A percentile compares a stretch with the other conserved stretches of the same genome.
phyloP scores from a whole-genome alignment of 2,797 vertebrate genomes.

The Hippocampus kuda region DNA sequence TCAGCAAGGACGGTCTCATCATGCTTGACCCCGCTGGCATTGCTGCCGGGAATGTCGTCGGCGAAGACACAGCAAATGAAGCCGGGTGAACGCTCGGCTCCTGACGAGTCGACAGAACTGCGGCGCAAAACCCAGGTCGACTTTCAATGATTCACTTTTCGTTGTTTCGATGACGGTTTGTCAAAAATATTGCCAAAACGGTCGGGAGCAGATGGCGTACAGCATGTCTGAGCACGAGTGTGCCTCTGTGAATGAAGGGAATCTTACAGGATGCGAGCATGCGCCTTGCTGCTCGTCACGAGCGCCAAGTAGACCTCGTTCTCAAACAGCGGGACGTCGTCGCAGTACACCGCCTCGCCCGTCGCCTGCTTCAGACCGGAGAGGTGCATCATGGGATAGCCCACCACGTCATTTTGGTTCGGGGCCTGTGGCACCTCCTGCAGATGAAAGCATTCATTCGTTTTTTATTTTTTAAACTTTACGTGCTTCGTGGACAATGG shows the following conservation, averaged over 20 bases:
- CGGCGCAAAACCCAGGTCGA: conserved; percentile 3
- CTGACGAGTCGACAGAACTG: conserved; percentile 70
- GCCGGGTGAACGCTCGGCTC: conserved; percentile 71
- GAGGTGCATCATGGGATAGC: conserved; percentile 81
- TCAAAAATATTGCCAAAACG: too few species aligned
- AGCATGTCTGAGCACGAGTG: neutral
- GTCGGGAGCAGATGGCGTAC: neutral
- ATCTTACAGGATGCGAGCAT: conserved; percentile 70
- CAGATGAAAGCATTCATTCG: neutral
- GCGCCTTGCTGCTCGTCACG: conserved; percentile 81
- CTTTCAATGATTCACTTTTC: too few species aligned
- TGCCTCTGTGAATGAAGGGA: conserved; percentile 1
- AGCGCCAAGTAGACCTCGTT: conserved; percentile 82
- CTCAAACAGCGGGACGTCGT: conserved; percentile 80
- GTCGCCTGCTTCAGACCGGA: conserved; percentile 82
- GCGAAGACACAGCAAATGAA: conserved; percentile 75
- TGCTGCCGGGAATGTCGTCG: conserved; percentile 78
- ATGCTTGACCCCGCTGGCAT: conserved; percentile 65
- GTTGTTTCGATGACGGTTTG: too few species aligned
- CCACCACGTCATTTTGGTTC: conserved; percentile 74
- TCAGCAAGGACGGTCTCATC: conserved; percentile 82
- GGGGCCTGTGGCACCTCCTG: conserved; percentile 75
- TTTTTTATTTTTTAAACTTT: neutral
- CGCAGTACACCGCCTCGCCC: conserved; percentile 87
- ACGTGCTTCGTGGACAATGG: neutral